These are phyloP conservation scores for Eublepharis macularius DNA, from an alignment of 2,113 vertebrate genomes.

Conservation along the genomic window DNA sequence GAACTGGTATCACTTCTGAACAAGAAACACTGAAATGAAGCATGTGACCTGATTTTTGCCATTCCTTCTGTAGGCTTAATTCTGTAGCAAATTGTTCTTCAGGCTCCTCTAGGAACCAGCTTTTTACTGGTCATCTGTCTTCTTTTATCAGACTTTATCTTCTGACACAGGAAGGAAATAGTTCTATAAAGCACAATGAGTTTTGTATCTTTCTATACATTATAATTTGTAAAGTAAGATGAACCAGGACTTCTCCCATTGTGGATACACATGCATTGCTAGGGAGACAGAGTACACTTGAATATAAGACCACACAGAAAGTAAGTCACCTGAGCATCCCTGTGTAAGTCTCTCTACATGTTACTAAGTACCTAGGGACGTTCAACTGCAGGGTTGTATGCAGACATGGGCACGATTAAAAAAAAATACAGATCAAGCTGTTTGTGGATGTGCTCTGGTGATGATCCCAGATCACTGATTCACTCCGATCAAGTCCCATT, in stretches of 20 bases:
- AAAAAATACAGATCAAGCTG: too few species aligned
- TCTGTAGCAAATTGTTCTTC: slow-evolving; percentile 58
- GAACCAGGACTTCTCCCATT: background rate
- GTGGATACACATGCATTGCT: too few species aligned
- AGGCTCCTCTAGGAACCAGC: slow-evolving; percentile 45
- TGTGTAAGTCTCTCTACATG: too few species aligned
- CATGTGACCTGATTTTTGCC: slow-evolving; percentile 33
- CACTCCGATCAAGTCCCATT: too few species aligned
- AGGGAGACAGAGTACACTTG: too few species aligned
- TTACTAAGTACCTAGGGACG: too few species aligned
- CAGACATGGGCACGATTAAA: too few species aligned
- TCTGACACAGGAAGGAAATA: background rate
- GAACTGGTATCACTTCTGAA: slow-evolving; percentile 27
- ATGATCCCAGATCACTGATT: too few species aligned
- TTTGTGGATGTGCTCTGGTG: too few species aligned
- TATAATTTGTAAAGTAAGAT: slow-evolving; percentile 2
- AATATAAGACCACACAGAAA: too few species aligned
- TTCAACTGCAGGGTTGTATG: too few species aligned
- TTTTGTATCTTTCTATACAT: background rate
- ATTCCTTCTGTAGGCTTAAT: slow-evolving; percentile 62
- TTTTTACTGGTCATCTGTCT: slow-evolving; percentile 51
- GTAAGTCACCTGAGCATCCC: too few species aligned
- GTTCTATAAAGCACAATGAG: slow-evolving; percentile 17
- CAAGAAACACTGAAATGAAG: slow-evolving; percentile 35
- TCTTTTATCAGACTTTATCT: slow-evolving; percentile 53